Evolutionary conservation across 2,888 invertebrate genomes (phyloP).

Genomic region (Diplazon laetatorius): DNA sequence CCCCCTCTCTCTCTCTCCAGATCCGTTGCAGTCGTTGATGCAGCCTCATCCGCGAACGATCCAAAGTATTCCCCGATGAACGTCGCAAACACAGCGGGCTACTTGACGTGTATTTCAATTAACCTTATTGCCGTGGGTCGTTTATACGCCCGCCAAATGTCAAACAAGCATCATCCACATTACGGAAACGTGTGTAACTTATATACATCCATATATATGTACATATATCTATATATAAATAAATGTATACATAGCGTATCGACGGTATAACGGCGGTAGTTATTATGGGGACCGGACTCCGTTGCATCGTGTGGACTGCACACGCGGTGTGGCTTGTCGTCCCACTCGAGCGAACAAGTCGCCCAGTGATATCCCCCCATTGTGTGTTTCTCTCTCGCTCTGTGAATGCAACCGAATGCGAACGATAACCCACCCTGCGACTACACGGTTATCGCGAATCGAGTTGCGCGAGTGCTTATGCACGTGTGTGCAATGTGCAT

Average conservation of each 20-base stretch:
- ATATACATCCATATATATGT: constrained; percentile 8
- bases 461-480: constrained; percentile 15
- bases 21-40: constrained; percentile 40
- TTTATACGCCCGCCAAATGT: constrained; percentile 75
- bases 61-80: constrained; percentile 71
- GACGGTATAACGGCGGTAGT: constrained; percentile 24
- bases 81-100: constrained; percentile 66
- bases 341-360: constrained; percentile 32
- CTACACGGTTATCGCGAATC: constrained; percentile 23
- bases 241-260: neutral
- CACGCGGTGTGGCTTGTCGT: constrained; percentile 30
- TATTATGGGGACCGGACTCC: constrained; percentile 4
- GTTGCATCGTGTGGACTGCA: constrained; percentile 30
- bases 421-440: constrained; percentile 10
- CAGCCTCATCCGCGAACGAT: constrained; percentile 48
- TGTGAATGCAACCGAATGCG: too few relatives aligned
- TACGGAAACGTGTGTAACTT: constrained; percentile 58
- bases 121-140: constrained; percentile 77
- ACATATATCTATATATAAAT: neutral
- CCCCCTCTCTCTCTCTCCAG: too few relatives aligned
- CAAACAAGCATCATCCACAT: constrained; percentile 66
- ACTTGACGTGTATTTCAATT: constrained; percentile 80
- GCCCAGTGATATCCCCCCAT: constrained; percentile 15
- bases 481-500: constrained; percentile 31
- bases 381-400: constrained; percentile 29